These are phyloP conservation scores for Microhierax caerulescens DNA, from an alignment of 2,797 vertebrate genomes.

Conservation along the genomic window DNA sequence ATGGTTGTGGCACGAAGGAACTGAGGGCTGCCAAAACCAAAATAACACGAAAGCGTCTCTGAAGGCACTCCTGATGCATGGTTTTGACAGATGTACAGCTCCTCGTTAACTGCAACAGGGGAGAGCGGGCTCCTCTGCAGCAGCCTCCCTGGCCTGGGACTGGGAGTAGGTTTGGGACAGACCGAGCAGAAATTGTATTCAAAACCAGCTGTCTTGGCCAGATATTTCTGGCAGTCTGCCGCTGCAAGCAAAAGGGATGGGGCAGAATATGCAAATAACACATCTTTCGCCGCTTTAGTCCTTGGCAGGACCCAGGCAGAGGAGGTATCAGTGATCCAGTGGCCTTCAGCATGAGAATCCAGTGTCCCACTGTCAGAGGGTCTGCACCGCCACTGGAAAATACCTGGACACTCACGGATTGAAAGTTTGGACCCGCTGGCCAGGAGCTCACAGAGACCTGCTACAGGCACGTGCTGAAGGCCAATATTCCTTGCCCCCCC, in stretches of 20 bases:
- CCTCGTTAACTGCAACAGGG: not conserved
- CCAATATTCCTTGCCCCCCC: not conserved
- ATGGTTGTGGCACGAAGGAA: not conserved
- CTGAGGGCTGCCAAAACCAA: not conserved
- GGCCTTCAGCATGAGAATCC: not conserved
- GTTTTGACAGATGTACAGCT: not conserved
- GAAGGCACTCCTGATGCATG: not conserved
- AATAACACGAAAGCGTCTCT: not conserved
- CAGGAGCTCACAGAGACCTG: not conserved
- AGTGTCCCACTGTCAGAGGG: rapidly evolving
- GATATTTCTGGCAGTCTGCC: rapidly evolving
- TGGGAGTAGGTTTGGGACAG: not conserved
- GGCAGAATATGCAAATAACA: not conserved
- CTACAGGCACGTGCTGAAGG: not conserved
- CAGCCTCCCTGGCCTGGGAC: not conserved
- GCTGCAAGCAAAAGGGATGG: not conserved
- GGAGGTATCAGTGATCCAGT: not conserved
- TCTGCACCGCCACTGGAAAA: not conserved
- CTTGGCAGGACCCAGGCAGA: not conserved
- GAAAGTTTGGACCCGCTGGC: not conserved
- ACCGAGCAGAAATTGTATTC: not conserved
- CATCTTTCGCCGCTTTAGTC: not conserved
- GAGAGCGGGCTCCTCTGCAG: not conserved
- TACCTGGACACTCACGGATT: not conserved
- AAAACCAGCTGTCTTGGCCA: not conserved